Conservation (phyloP, 1,140 invertebrate species). For the Brachionus manjavacas region DNA sequence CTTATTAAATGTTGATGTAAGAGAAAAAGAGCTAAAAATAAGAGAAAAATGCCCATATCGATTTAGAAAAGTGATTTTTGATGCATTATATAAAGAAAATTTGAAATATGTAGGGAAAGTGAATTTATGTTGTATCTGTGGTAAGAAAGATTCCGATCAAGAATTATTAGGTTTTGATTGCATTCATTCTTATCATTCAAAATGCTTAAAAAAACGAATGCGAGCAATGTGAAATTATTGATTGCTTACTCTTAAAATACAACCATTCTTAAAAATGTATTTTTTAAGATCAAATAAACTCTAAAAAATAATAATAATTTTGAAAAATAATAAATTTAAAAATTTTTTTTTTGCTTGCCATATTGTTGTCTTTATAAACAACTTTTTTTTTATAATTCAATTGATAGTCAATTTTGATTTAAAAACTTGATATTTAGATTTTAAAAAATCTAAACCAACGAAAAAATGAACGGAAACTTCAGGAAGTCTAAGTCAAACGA, state of each 20-base stretch:
- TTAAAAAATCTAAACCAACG: not conserved
- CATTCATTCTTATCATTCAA: not conserved
- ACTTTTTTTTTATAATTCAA: not conserved
- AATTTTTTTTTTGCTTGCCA: not conserved
- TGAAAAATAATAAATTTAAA: not conserved
- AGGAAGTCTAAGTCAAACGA: no score
- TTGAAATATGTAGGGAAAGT: not conserved
- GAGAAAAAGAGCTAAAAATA: not conserved
- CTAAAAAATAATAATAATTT: not conserved
- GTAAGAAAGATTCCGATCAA: not conserved
- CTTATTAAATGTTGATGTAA: not conserved
- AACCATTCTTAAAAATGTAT: not conserved
- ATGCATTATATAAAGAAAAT: not conserved
- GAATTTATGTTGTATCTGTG: conserved; percentile 1
- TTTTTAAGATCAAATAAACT: not conserved
- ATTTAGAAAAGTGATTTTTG: not conserved
- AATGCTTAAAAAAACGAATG: not conserved
- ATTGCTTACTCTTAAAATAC: not conserved
- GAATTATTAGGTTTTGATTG: not conserved
- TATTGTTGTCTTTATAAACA: not conserved
- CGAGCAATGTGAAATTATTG: not conserved
- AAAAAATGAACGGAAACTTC: not conserved
- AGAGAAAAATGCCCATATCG: not conserved
- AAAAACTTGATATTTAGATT: not conserved
- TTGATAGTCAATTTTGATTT: not conserved